These are phyloP conservation scores for Sarcophaga carnaria DNA, from an alignment of 2,888 invertebrate genomes.

Conservation along the genomic window DNA sequence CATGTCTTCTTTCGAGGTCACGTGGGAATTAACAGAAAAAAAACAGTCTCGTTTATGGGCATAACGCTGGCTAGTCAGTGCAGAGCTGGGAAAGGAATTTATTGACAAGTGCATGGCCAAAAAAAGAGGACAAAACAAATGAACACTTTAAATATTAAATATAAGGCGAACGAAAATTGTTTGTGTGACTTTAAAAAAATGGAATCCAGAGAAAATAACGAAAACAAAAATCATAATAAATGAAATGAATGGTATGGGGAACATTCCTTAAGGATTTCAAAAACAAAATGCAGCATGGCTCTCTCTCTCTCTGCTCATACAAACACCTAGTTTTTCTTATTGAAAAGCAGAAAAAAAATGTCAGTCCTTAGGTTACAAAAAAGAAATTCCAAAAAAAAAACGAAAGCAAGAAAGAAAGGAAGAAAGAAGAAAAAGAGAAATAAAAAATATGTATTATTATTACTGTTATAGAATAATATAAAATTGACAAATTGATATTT, in stretches of 20 bases:
- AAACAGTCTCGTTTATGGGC: conserved; percentile 39
- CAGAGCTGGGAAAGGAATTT: no score
- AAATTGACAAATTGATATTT: conserved; percentile 82
- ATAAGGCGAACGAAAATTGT: conserved; percentile 41
- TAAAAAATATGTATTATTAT: no score
- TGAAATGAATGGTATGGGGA: conserved; percentile 3
- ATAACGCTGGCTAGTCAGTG: neutral
- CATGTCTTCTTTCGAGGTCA: conserved; percentile 58
- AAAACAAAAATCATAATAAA: conserved; percentile 62
- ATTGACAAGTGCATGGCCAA: neutral
- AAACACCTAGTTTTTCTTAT: conserved; percentile 40
- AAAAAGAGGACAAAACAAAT: conserved; percentile 37
- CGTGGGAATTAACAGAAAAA: conserved; percentile 71
- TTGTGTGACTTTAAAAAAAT: conserved; percentile 25
- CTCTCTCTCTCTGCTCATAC: neutral
- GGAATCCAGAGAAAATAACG: neutral
- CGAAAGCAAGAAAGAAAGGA: conserved; percentile 19
- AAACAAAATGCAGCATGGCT: neutral
- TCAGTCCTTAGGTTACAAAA: neutral
- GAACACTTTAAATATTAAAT: conserved; percentile 68
- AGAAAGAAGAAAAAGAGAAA: no score
- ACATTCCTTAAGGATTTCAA: conserved; percentile 67
- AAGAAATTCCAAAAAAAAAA: neutral
- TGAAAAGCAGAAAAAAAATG: neutral
- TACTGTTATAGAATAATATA: conserved; percentile 39